Conservation (phyloP, 2,888 invertebrate species). For the Ormyrus labotus region DNA sequence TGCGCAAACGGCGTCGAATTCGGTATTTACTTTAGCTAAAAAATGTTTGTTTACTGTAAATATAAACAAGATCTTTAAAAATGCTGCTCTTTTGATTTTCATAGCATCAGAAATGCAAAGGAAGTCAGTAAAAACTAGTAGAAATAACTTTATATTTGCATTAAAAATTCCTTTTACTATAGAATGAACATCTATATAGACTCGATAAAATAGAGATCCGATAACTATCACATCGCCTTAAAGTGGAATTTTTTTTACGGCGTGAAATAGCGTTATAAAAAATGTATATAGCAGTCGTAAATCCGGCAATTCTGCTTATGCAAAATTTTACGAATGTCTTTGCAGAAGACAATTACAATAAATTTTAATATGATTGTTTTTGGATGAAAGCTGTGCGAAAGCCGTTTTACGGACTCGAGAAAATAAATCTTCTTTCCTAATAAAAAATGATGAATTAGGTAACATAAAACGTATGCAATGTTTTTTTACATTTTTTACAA, state of each 20-base stretch:
- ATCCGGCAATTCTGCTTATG: not conserved
- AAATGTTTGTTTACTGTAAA: too few relatives aligned
- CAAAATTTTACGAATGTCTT: conserved; percentile 3
- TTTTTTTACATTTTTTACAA: too few relatives aligned
- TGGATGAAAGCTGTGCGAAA: too few relatives aligned
- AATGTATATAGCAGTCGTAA: not conserved
- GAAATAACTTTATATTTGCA: not conserved
- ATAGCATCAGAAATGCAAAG: not conserved
- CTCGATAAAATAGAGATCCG: conserved; percentile 34
- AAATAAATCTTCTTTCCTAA: too few relatives aligned
- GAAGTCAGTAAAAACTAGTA: conserved; percentile 1
- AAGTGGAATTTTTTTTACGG: conserved; percentile 9
- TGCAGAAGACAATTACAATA: not conserved
- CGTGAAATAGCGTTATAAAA: conserved; percentile 22
- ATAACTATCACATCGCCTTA: conserved; percentile 17
- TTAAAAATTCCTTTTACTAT: not conserved
- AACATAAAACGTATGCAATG: too few relatives aligned
- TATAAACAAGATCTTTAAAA: too few relatives aligned
- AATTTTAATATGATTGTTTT: too few relatives aligned
- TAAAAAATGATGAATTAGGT: too few relatives aligned
- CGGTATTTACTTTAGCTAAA: too few relatives aligned
- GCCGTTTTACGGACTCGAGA: too few relatives aligned
- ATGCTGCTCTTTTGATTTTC: too few relatives aligned
- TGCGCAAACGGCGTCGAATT: too few relatives aligned
- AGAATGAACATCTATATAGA: not conserved